phyloP scores from a whole-genome alignment of 2,888 invertebrate species.

The Capitulum mitella region DNA sequence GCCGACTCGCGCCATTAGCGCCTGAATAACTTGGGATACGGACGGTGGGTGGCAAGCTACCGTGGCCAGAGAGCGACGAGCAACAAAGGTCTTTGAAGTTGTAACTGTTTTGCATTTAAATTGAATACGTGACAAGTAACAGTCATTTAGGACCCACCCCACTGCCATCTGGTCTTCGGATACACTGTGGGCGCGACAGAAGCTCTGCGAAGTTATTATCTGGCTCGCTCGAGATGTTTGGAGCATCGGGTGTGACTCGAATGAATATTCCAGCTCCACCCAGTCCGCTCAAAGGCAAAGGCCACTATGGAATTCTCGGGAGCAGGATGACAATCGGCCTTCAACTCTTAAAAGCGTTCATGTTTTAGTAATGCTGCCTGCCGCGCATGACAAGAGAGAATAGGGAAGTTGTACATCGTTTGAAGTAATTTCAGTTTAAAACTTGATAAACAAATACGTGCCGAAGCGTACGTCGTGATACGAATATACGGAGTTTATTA shows the following conservation, averaged over 20 bases:
- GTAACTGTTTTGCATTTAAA: not conserved
- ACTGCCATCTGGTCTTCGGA: not conserved
- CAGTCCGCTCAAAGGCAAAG: not conserved
- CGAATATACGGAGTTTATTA: no score
- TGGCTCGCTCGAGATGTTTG: not conserved
- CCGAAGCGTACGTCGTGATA: no score
- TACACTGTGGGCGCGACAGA: not conserved
- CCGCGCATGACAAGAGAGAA: no score
- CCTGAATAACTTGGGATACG: no score
- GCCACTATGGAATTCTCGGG: no score
- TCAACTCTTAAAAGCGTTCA: no score
- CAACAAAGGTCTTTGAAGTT: not conserved
- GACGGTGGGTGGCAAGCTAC: not conserved
- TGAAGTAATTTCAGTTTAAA: no score
- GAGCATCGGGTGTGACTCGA: not conserved
- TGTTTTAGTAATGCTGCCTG: no score
- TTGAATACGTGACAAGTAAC: not conserved
- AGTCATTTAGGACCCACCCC: not conserved
- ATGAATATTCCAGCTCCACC: not conserved
- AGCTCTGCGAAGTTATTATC: not conserved
- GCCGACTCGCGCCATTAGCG: no score
- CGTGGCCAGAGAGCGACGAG: not conserved
- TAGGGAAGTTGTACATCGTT: no score
- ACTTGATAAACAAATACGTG: no score
- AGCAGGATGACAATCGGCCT: no score